A percentile compares a stretch with the other conserved stretches of the same genome.
phyloP scores from a whole-genome alignment of 2,888 invertebrate species.

The Nymphalis polychloros region DNA sequence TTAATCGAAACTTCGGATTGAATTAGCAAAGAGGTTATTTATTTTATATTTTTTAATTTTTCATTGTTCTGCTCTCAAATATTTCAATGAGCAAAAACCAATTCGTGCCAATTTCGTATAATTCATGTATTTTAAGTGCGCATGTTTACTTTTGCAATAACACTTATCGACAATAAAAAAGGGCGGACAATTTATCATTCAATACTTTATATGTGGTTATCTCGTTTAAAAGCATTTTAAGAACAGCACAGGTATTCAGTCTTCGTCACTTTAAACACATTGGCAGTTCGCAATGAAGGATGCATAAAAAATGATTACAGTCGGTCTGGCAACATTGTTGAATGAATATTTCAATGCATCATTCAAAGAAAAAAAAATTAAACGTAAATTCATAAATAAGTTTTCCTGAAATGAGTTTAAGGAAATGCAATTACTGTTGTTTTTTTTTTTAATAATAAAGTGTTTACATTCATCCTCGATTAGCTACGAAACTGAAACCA shows the following conservation, averaged over 20 bases:
- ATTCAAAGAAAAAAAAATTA: not conserved
- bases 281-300: constrained; percentile 38
- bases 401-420: constrained; percentile 1
- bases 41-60: constrained; percentile 9
- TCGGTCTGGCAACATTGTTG: constrained; percentile 5
- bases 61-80: not conserved
- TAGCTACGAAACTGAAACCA: too few relatives aligned
- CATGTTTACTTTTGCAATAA: constrained; percentile 33
- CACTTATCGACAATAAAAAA: constrained; percentile 39
- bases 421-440: not conserved
- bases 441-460: too few relatives aligned
- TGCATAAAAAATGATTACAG: constrained; percentile 12
- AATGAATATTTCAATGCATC: constrained; percentile 5
- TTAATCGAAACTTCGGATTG: constrained; percentile 10
- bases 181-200: constrained; percentile 43
- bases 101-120: constrained; percentile 24
- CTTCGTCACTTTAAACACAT: constrained; percentile 40
- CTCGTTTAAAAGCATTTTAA: constrained; percentile 43
- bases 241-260: constrained; percentile 42
- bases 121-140: constrained; percentile 25
- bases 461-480: too few relatives aligned
- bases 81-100: constrained; percentile 21
- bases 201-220: constrained; percentile 40
- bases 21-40: constrained; percentile 11
- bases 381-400: not conserved